A percentile compares a stretch with the other conserved stretches of the same genome.
These are phyloP conservation scores for Allolobophora icterica DNA, from an alignment of 2,888 invertebrate genomes.

Conservation along the genomic window DNA sequence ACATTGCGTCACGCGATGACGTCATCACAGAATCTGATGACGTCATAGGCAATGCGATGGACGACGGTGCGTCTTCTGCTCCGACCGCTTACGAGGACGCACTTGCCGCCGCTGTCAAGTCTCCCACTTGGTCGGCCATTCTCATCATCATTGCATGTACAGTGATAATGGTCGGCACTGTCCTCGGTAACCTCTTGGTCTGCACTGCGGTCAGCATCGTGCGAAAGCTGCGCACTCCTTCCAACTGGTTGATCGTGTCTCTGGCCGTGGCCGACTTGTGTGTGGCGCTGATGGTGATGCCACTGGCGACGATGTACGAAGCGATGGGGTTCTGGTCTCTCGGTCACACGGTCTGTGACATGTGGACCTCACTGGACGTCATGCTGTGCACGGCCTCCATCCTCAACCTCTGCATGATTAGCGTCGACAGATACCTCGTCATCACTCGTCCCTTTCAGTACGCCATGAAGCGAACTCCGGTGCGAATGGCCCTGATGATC, in stretches of 20 bases:
- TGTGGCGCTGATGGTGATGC: constrained; percentile 69
- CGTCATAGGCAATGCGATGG: neutral
- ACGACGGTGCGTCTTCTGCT: neutral
- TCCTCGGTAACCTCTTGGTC: constrained; percentile 68
- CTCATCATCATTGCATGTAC: constrained; percentile 54
- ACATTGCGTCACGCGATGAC: constrained; percentile 18
- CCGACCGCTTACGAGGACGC: neutral
- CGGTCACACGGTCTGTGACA: constrained; percentile 64
- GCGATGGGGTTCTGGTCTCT: constrained; percentile 58
- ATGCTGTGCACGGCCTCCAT: constrained; percentile 69
- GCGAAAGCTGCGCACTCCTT: constrained; percentile 66
- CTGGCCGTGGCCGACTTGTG: constrained; percentile 69
- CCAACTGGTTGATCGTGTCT: constrained; percentile 58
- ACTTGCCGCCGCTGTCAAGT: neutral
- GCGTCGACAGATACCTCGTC: constrained; percentile 65
- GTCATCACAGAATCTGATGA: neutral
- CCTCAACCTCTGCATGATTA: constrained; percentile 69
- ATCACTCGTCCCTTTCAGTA: constrained; percentile 83
- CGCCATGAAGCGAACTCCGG: constrained; percentile 90
- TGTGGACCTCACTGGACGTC: constrained; percentile 69
- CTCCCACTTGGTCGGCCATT: constrained; percentile 40
- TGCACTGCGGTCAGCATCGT: constrained; percentile 68
- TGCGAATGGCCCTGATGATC: constrained; percentile 82
- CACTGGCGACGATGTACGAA: constrained; percentile 66
- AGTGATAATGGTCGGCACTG: constrained; percentile 65